Evolutionary conservation across 2,888 invertebrate species (phyloP), one percentile per base, ranked within the genome.

Genomic region (Muscina levida): DNA sequence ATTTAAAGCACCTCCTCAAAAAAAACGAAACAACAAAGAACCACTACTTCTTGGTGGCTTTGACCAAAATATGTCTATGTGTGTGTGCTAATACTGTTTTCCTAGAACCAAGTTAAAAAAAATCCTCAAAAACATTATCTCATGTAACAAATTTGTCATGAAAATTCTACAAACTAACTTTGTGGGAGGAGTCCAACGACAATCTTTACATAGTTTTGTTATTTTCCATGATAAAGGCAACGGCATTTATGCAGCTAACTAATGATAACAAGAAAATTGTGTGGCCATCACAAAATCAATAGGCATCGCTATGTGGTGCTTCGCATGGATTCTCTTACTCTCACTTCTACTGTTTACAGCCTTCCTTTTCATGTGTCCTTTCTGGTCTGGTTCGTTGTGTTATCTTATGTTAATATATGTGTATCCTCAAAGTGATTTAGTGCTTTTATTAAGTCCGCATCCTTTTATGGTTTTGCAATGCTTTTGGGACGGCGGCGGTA

Each of bases 271-370:
- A 53, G 26, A 42, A 19, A 44, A 57, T 56, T 59, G 71, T 59
- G 71, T 71, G 71, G 57, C 59, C 57, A 59, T 15, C 46, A 48
- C 31, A 71, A 71, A 71, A 59, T 59, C 71, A 71, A 39, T 62
- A 72, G 39, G 22, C 48, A 37, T 51, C n/a, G n/a, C n/a, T n/a
- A n/a, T n/a, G n/a, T n/a, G n/a, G n/a, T n/a, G n/a, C n/a, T n/a
- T n/a, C n/a, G n/a, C n/a, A n/a, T n/a, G 13, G 44, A 8, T 44
- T 44, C 2, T 2, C 44, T 37, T 44, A 44, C 44, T 44, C 2
- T 11, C 11, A 31, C 44, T 44, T 8, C 53, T 44, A 13, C 53
- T 53, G 53, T 8, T 31, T 3, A 31, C 8, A 8, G 4, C 31
- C 31, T 31, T 31, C 31, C 31, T 31, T 31, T 31, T 31, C 31